Base-by-base conservation (phyloP, 2,888 invertebrate species). In the Lycophotia porphyrea region DNA sequence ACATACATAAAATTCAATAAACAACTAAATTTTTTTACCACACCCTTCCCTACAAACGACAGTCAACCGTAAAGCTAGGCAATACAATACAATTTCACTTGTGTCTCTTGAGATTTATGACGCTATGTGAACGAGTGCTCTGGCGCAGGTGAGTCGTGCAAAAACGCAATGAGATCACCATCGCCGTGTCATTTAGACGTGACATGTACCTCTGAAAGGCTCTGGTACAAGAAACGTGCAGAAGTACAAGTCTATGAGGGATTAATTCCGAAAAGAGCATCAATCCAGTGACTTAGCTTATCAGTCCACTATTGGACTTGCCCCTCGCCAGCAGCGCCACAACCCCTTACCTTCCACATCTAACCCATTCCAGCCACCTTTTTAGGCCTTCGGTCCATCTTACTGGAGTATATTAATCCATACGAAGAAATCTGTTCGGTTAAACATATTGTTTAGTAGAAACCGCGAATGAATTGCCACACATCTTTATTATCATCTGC, bases 141-240 rank as follows among this genome's bases (percentile, higher is more conserved):
- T 60, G 24, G 88, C 85, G 90, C 92, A 93, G 90, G 90, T 89
- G 91, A 91, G 86, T 94, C 95, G 95, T 95, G 95, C 95, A 94
- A 95, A 95, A 95, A 95, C 94, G 93, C 93, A 92, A 92, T 94
- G 95, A 95, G 94, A 95, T 95, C 95, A 95, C 92, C 94, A 91
- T 90, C 90, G 87, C 83, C 78, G 83, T 91, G 92, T 94, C 94
- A 91, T 92, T 93, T 90, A 89, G 89, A 92, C 93, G 93, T 92
- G 93, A 93, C 92, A 93, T 87, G 91, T 88, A 82, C 76, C 74
- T 82, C 84, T 77, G 67, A 77, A 75, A 76, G 78, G 74, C 60
- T 55, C 64, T 39, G 7, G 24, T 39, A 64, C 74, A 83, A 60
- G 52, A 27, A 70, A 71, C 1, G 1, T 8, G 11, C 83, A 88